phyloP scores from a whole-genome alignment of 1,140 invertebrate species.

The Teleogryllus occipitalis region DNA sequence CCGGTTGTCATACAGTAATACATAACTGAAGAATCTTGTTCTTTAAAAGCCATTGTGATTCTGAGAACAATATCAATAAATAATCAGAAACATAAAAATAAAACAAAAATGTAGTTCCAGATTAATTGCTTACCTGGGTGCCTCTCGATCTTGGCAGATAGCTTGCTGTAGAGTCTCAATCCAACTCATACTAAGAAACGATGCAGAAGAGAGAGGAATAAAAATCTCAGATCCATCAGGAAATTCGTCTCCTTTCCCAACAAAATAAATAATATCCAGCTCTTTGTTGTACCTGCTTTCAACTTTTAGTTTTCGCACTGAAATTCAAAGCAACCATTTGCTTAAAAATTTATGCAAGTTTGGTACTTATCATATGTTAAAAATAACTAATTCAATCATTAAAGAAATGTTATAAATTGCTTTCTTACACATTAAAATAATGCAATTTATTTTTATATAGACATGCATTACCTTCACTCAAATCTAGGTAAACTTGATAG shows the following conservation, averaged over 20 bases:
- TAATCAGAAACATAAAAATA: background rate
- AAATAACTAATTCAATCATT: too few species aligned
- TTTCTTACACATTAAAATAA: too few species aligned
- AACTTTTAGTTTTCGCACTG: background rate
- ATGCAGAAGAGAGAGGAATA: background rate
- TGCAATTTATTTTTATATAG: too few species aligned
- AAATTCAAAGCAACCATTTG: background rate
- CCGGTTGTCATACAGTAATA: background rate
- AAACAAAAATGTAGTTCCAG: background rate
- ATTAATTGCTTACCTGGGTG: background rate
- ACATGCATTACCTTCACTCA: background rate
- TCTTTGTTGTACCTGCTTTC: background rate
- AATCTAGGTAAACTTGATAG: background rate
- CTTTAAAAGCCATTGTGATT: background rate
- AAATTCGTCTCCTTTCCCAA: background rate
- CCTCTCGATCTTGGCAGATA: background rate
- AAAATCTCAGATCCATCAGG: background rate
- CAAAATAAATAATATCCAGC: background rate
- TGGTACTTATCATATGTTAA: too few species aligned
- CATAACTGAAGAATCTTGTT: background rate
- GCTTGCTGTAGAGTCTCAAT: background rate
- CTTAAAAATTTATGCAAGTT: too few species aligned
- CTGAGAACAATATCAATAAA: background rate
- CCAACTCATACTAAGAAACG: background rate
- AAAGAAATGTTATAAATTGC: too few species aligned